Conservation (phyloP, 2,113 vertebrate species). For the Chaenocephalus aceratus region DNA sequence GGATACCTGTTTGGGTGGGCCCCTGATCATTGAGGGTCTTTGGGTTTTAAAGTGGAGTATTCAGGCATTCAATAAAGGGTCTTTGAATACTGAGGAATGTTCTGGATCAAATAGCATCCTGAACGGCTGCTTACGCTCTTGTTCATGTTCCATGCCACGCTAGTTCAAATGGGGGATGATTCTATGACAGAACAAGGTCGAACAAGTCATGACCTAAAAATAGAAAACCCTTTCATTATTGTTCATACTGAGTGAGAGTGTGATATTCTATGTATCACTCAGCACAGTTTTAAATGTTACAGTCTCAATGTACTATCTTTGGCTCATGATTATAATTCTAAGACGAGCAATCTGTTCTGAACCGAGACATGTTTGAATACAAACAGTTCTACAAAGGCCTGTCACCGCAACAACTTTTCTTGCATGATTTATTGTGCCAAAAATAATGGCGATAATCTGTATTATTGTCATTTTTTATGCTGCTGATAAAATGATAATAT, state of each 20-base stretch:
- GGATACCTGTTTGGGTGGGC: background rate
- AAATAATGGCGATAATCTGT: no score
- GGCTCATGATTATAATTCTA: background rate
- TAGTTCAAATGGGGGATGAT: background rate
- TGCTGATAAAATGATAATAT: no score
- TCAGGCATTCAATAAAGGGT: background rate
- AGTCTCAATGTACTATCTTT: background rate
- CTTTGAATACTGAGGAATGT: background rate
- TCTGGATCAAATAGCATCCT: no score
- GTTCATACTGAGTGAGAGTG: background rate
- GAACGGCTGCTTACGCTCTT: no score
- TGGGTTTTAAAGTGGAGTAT: background rate
- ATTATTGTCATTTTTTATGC: no score
- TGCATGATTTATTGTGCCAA: no score
- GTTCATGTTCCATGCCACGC: no score
- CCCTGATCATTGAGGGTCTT: background rate
- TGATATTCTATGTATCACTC: background rate
- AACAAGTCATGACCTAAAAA: background rate
- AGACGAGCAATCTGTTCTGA: no score
- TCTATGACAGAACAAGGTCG: background rate
- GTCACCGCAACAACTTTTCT: no score
- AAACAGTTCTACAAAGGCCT: no score
- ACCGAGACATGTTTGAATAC: no score
- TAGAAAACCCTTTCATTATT: background rate
- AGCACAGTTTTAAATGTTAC: no score